Evolutionary conservation across 1,140 invertebrate species (phyloP), one percentile per base, ranked within the genome.

Genomic region (Diprion similis): DNA sequence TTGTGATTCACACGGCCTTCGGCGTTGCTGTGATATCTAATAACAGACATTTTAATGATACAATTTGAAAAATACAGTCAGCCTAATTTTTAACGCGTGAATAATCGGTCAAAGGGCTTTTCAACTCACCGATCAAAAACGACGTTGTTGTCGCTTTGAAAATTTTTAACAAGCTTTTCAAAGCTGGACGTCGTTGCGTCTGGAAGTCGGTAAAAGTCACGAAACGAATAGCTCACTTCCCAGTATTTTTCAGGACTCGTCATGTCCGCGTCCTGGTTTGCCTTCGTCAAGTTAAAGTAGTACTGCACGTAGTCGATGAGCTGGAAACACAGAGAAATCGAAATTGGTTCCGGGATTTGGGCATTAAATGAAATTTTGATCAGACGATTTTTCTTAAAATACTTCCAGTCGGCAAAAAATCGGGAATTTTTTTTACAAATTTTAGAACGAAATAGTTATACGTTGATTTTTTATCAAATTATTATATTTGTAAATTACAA

Each of bases 241-340:
- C 51, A 59, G 51, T 59, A 59, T 17, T 59, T 59, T 59, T 59
- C 51, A 15, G 51, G 51, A 6, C 51, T 59, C n/a, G n/a, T 59
- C 51, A 59, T 59, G n/a, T 59, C 51, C 3, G 51, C 51, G 11
- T 59, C 51, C 51, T 8, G 11, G 51, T 59, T 59, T 59, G 51
- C 51, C n/a, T 59, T 59, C n/a, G 51, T 59, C 51, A 59, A 17
- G 51, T 59, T 59, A 9, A 59, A 59, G 51, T 59, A 59, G 51
- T 59, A 59, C 51, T 59, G 51, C 51, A 59, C 51, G 8, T 15
- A 59, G 51, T 59, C 51, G 51, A 59, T 13, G 4, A 59, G 11
- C 51, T 59, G 51, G 51, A 59, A 0, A 13, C 6, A 59, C 11
- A 6, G 24, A 37, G 1, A 37, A 3, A 37, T 37, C 24, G 24